phyloP scores from a whole-genome alignment of 1,140 invertebrate species.

The Tetragnatha versicolor region DNA sequence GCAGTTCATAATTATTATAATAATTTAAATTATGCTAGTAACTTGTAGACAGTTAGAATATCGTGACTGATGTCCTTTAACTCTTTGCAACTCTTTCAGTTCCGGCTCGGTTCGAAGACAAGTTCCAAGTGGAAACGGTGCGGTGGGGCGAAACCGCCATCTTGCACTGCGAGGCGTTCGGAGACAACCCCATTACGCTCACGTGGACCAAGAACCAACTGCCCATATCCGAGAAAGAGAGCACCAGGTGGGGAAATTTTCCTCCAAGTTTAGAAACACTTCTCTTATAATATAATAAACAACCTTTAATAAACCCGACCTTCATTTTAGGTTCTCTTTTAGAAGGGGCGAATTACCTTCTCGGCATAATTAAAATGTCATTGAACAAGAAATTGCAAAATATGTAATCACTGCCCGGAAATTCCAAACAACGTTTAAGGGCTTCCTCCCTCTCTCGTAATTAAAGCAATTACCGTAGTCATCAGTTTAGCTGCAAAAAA shows the following conservation, averaged over 20 bases:
- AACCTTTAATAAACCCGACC: no score
- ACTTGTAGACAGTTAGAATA: neutral
- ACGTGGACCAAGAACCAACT: constrained; percentile 72
- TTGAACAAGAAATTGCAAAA: no score
- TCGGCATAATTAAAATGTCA: no score
- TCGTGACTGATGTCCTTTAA: neutral
- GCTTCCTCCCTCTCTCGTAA: no score
- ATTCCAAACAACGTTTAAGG: no score
- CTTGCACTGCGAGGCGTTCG: constrained; percentile 92
- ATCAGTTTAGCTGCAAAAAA: no score
- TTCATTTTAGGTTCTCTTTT: no score
- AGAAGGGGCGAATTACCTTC: no score
- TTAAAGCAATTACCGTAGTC: no score
- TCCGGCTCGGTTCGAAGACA: constrained; percentile 92
- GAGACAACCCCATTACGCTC: constrained; percentile 95
- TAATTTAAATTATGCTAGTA: neutral
- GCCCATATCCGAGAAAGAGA: constrained; percentile 43
- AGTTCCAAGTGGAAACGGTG: constrained; percentile 89
- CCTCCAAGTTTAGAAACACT: no score
- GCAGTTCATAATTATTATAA: neutral
- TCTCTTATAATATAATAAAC: no score
- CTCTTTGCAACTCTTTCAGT: constrained; percentile 68
- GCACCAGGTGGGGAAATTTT: constrained; percentile 51
- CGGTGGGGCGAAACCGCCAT: constrained; percentile 88
- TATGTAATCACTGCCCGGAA: no score